Base-by-base conservation (phyloP, 2,888 invertebrate species). In the Cephus nigrinus region DNA sequence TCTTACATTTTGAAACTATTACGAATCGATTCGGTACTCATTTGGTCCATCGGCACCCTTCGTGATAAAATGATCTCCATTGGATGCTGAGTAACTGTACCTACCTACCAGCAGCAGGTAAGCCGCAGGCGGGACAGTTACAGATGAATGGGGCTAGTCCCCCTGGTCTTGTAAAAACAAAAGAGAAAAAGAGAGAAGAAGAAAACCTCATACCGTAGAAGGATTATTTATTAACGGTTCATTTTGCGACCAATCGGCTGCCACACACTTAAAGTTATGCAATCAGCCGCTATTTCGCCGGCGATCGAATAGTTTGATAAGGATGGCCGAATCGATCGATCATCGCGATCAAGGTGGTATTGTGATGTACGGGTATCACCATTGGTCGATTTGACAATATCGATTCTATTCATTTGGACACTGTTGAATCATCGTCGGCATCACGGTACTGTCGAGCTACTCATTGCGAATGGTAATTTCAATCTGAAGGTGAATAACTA, bases 281-380 rank as follows among this genome's bases (percentile, higher is more conserved):
- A 85, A 84, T 76, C 30, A 77, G 72, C 74, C 75, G 78, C 77
- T 74, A 73, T 84, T 86, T 85, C 80, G 82, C 81, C 78, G 78
- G 77, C 84, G 88, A 88, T 88, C 84, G 82, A 84, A 84, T 86
- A 82, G 23, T 79, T 80, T 79, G 87, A 88, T 88, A 87, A 82
- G 84, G 85, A 84, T 85, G 84, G 84, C 84, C 80, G 80, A 78
- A 82, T 77, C 84, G 82, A 88, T 88, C 87, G 86, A 88, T 88
- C 88, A 88, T 87, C 85, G 83, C 77, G 78, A 79, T 76, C 80
- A 55, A 55, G 55, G 23, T 9, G 55, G 23, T 55, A 55, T 55
- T 55, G 23, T 55, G 55, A 55, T 23, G 23, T 55, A 55, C 55
- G 23, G 55, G 23, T 55, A 55, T 55, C 23, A 23, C 23, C 55